Base-by-base conservation (phyloP, 2,888 invertebrate genomes). In the Latrodectus elegans region DNA sequence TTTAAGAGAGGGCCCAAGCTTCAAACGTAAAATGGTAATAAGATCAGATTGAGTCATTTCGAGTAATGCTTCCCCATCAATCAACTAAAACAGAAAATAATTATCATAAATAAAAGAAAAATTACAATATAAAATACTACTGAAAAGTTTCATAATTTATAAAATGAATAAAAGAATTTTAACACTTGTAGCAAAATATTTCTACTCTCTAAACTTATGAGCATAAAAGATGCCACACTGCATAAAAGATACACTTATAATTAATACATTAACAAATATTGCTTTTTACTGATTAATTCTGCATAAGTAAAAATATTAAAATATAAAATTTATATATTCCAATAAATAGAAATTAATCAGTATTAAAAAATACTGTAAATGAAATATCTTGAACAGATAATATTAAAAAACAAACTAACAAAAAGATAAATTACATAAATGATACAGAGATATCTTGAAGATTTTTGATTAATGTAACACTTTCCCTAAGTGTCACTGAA, bases 1-100 rank as follows among this genome's bases (percentile, higher is more conserved):
- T 92, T 97, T 97, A 90, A 97, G 94, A 67, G 97, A 96, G 67
- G 97, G 96, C 10, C 97, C 97, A 85, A 97, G 93, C 91, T 96
- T 95, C 88, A 97, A 93, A 77, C 95, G 94, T 90, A 97, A 93
- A 89, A 95, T 93, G 71, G 94, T 94, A 53, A 95, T 94, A 84
- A 97, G 94, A 93, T 98, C 97, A 90, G 94, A 94, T 93, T 97
- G 96, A 76, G 95, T 95, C 89, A 97, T 93, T 94, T 96, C 94
- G 77, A 97, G 92, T 89, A 97, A 95, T 70, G 96, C 95, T 90
- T 96, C 95, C 51, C 97, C 98, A 92, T 96, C 95, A 90, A 98
- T 95, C 91, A 95, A 93, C 94, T 94, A 92, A 71, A 87, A 89
- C 89, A 90, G 88, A 90, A 90, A 85, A 82, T 76, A 73, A 55